phyloP scores from a whole-genome alignment of 2,888 invertebrate genomes.

The Ophion ellenae region DNA sequence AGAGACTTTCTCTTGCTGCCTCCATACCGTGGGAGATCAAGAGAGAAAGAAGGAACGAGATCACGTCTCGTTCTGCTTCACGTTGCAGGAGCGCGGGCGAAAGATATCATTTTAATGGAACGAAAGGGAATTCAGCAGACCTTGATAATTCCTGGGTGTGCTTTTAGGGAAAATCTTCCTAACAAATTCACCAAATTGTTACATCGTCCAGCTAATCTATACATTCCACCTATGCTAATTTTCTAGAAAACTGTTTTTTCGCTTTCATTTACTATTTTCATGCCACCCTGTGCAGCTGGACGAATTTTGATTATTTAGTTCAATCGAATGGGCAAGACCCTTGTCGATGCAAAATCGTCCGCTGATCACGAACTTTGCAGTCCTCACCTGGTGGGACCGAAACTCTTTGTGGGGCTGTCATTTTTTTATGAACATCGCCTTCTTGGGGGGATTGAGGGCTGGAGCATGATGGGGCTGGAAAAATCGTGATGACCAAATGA shows the following conservation, averaged over 20 bases:
- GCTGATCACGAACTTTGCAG: no score
- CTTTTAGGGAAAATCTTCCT: constrained; percentile 30
- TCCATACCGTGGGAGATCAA: constrained; percentile 33
- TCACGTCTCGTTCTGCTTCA: constrained; percentile 32
- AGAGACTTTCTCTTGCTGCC: constrained; percentile 30
- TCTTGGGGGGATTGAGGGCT: no score
- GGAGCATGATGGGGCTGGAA: no score
- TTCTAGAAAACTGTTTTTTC: not conserved
- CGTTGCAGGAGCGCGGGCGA: constrained; percentile 24
- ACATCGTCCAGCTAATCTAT: constrained; percentile 15
- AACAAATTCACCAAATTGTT: constrained; percentile 32
- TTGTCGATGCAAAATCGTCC: no score
- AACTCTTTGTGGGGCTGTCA: no score
- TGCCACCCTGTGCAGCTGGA: not conserved
- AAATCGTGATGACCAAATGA: no score
- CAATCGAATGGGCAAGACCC: no score
- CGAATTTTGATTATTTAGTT: no score
- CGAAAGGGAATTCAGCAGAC: constrained; percentile 53
- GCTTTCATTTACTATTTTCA: not conserved
- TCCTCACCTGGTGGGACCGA: no score
- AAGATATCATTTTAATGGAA: constrained; percentile 62
- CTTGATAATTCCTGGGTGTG: constrained; percentile 50
- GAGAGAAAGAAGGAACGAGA: constrained; percentile 41
- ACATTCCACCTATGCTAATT: not conserved
- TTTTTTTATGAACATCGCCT: no score